Conservation (phyloP, 2,888 invertebrate genomes). For the Oscheius sp. region DNA sequence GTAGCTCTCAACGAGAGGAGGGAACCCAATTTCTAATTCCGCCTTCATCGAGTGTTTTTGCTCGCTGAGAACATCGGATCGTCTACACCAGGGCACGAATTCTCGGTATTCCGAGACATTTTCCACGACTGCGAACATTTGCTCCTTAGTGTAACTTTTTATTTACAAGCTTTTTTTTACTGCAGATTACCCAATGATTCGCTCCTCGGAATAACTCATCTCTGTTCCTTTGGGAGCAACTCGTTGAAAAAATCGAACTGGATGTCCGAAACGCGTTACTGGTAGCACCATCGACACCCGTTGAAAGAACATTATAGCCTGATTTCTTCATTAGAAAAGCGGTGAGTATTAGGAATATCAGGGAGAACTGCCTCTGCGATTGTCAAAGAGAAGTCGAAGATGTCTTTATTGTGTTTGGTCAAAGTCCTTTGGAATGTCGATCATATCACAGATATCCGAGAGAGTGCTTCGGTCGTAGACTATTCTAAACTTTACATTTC, state of each 20-base stretch:
- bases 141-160: conserved; percentile 41
- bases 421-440: conserved; percentile 6
- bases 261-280: not conserved
- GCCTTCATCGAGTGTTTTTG: conserved; percentile 50
- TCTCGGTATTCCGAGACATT: conserved; percentile 64
- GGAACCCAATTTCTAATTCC: conserved; percentile 65
- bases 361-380: not conserved
- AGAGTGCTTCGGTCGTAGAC: conserved; percentile 17
- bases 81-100: conserved; percentile 69
- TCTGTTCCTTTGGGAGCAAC: conserved; percentile 33
- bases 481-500: not conserved
- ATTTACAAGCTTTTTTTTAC: not conserved
- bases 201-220: conserved; percentile 62
- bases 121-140: conserved; percentile 68
- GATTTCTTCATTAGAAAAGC: not conserved
- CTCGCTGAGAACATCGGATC: conserved; percentile 49
- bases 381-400: conserved; percentile 13
- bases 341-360: not conserved
- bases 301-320: not conserved
- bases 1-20: conserved; percentile 65
- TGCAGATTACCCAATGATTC: conserved; percentile 58
- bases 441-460: conserved; percentile 30
- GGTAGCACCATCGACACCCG: conserved; percentile 5
- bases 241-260: not conserved
- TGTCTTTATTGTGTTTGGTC: not conserved